A percentile compares a stretch with the other conserved stretches of the same genome.
These are phyloP conservation scores for Python bivittatus DNA, from an alignment of 2,113 vertebrate genomes.

Conservation along the genomic window DNA sequence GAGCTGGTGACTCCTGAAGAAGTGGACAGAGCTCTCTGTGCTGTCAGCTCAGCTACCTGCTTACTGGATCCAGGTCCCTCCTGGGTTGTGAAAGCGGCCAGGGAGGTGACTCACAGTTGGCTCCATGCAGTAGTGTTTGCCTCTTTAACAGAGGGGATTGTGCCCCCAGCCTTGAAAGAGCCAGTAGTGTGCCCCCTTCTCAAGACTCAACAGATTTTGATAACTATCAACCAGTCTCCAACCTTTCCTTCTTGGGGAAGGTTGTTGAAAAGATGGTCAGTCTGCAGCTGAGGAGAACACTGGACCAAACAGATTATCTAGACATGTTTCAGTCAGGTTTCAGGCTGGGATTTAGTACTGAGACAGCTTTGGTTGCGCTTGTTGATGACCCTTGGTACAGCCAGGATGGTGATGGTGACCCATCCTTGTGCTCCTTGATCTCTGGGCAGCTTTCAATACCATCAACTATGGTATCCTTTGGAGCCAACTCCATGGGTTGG, in stretches of 20 bases:
- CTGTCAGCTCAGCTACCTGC: neutral
- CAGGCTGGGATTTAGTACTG: neutral
- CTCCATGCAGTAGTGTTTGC: neutral
- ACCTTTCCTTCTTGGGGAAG: neutral
- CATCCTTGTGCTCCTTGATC: neutral
- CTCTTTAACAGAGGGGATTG: neutral
- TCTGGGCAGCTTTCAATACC: neutral
- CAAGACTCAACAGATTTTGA: neutral
- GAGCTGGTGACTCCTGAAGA: neutral
- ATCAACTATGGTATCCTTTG: neutral
- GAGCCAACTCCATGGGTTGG: neutral
- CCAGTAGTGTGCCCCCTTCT: neutral
- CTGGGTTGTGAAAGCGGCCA: neutral
- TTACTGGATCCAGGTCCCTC: neutral
- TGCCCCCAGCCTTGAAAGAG: neutral
- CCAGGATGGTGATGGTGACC: neutral
- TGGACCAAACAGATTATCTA: neutral
- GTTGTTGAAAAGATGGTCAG: neutral
- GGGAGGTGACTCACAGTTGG: neutral
- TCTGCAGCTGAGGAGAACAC: neutral
- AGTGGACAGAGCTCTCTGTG: neutral
- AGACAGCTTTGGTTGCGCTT: neutral
- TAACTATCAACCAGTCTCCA: neutral
- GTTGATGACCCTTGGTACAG: neutral
- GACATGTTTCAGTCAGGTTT: neutral